Base-by-base conservation (phyloP, 2,888 invertebrate genomes). In the Tridacna gigas region DNA sequence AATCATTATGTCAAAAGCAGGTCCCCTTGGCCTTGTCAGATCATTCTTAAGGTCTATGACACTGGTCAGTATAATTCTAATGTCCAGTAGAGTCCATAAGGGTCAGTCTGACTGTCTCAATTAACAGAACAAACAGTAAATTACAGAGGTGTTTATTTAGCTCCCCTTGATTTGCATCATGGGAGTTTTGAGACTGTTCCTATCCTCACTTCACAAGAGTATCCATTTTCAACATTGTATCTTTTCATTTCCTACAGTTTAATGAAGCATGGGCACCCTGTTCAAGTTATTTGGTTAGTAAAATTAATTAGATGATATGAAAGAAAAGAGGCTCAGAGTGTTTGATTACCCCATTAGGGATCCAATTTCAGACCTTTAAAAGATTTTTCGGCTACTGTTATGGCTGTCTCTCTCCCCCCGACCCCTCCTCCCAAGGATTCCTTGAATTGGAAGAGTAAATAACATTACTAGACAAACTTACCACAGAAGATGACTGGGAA, bases 181-280 rank as follows among this genome's bases (percentile, higher is more conserved):
- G 79, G 81, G 81, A 83, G 63, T 51, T 77, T 81, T 60, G 60
- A 69, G 66, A 77, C 61, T 77, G 51, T 71, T 84, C 73, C 82
- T 80, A 80, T 84, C 86, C 84, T 79, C 82, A 75, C 74, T 82
- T 60, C 82, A 79, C 83, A 88, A 88, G 85, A 86, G 80, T 85
- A 85, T 88, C 88, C 67, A 71, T 74, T 88, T 88, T 88, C 88
- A 88, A 85, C 81, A 82, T 86, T 69, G 83, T 88, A 88, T 83
- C 85, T 76, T 69, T 84, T 82, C 85, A 88, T 88, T 88, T 88
- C 87, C 87, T 84, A 79, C 75, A 77, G 66, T 76, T 80, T 83
- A 87, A 84, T 84, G 84, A 87, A 84, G 83, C 87, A 87, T 82
- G 77, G 77, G 71, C 82, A 83, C 76, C 69, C 77, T 77, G 83